These are phyloP conservation scores for Trilocha varians DNA, from an alignment of 2,888 invertebrate genomes.

Conservation along the genomic window DNA sequence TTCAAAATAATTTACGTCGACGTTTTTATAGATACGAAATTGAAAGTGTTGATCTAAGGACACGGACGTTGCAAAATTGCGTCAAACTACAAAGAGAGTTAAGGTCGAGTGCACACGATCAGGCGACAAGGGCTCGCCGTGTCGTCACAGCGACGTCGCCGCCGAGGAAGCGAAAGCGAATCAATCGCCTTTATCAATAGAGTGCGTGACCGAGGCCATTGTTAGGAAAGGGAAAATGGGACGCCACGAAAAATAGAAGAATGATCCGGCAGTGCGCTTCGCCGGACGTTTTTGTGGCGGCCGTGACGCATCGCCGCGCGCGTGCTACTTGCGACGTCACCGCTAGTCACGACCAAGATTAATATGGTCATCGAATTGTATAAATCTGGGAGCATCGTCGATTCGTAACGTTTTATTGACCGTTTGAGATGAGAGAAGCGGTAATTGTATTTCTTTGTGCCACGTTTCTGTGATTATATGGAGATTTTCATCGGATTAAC, in stretches of 20 bases:
- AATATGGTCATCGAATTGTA: slow-evolving; percentile 37
- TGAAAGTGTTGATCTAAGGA: background rate
- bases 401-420: slow-evolving; percentile 19
- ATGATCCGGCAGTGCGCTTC: slow-evolving; percentile 49
- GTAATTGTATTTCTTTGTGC: background rate
- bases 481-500: background rate
- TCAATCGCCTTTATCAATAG: slow-evolving; percentile 57
- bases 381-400: slow-evolving; percentile 30
- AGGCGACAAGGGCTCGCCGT: slow-evolving; percentile 53
- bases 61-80: background rate
- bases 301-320: slow-evolving; percentile 41
- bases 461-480: background rate
- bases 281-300: slow-evolving; percentile 32
- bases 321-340: slow-evolving; percentile 44
- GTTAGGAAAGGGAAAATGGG: slow-evolving; percentile 66
- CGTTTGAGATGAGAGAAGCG: slow-evolving; percentile 2
- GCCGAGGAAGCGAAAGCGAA: slow-evolving; percentile 67
- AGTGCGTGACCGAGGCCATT: slow-evolving; percentile 67
- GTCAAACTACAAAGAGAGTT: slow-evolving; percentile 24
- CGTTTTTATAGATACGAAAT: background rate
- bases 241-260: slow-evolving; percentile 57
- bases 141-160: slow-evolving; percentile 45
- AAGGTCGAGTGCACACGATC: slow-evolving; percentile 38
- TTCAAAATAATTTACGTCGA: background rate
- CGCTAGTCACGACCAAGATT: slow-evolving; percentile 44